Evolutionary conservation across 2,888 invertebrate genomes (phyloP).

Genomic region (Salticus scenicus): DNA sequence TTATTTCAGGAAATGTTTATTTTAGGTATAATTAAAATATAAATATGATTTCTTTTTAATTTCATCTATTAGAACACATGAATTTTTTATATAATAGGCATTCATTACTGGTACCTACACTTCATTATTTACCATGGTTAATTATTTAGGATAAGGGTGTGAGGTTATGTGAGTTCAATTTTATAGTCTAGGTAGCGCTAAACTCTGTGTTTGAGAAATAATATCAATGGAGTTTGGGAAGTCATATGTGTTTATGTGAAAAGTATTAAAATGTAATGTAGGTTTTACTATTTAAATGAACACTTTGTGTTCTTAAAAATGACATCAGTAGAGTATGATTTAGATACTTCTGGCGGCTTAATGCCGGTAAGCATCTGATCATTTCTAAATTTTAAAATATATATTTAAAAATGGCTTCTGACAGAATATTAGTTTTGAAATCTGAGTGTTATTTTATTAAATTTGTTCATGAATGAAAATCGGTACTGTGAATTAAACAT

Average conservation of each 20-base stretch:
- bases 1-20: too few species aligned
- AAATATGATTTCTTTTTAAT: too few species aligned
- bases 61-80: too few species aligned
- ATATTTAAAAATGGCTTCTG: constrained; percentile 29
- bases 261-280: neutral
- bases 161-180: neutral
- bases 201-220: constrained; percentile 24
- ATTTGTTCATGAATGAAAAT: neutral
- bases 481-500: neutral
- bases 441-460: neutral
- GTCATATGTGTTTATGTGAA: constrained; percentile 35
- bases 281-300: neutral
- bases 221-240: constrained; percentile 31
- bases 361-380: constrained; percentile 85
- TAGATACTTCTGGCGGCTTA: constrained; percentile 86
- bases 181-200: neutral
- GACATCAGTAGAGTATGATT: constrained; percentile 84
- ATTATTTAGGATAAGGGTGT: too few species aligned
- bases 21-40: too few species aligned
- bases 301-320: constrained; percentile 75
- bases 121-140: too few species aligned
- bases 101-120: too few species aligned
- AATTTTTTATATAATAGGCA: too few species aligned
- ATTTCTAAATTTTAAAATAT: neutral
- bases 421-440: neutral